Evolutionary conservation across 2,113 vertebrate species (phyloP).

Genomic region (Clinocottus analis): DNA sequence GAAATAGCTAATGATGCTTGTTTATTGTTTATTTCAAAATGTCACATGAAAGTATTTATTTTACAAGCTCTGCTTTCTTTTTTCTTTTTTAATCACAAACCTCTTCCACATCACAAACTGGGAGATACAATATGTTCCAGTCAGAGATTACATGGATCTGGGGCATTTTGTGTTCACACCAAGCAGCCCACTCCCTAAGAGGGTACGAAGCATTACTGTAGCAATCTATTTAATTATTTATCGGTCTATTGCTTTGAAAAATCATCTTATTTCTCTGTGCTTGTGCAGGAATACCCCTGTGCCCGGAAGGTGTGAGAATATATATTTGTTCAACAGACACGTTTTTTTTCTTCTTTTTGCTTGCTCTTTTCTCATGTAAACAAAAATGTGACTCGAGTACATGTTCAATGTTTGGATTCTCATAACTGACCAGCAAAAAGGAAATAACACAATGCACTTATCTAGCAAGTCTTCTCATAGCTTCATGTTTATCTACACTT

Average conservation of each 20-base stretch:
- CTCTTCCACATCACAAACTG: slow-evolving; percentile 45
- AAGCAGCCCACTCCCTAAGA: slow-evolving; percentile 51
- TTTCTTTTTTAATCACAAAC: slow-evolving; percentile 17
- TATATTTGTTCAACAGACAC: slow-evolving; percentile 1
- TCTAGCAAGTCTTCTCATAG: no score
- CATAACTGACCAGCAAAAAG: slow-evolving; percentile 14
- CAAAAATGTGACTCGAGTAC: neutral
- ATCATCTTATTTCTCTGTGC: slow-evolving; percentile 35
- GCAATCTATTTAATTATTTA: slow-evolving; percentile 71
- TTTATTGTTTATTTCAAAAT: neutral
- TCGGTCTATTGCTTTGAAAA: slow-evolving; percentile 47
- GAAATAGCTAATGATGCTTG: neutral
- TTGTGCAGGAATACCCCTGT: slow-evolving; percentile 36
- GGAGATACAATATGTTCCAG: slow-evolving; percentile 53
- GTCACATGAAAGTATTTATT: neutral
- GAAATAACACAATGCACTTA: no score
- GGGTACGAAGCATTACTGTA: slow-evolving; percentile 51
- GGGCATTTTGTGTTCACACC: slow-evolving; percentile 56
- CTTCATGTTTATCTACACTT: neutral
- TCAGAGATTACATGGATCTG: slow-evolving; percentile 53
- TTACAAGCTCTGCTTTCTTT: neutral
- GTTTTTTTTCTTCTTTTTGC: neutral
- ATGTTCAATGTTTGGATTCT: slow-evolving; percentile 8
- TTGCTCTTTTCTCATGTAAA: slow-evolving; percentile 33
- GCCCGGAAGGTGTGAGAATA: slow-evolving; percentile 35